Base-by-base conservation (phyloP, 2,888 invertebrate genomes). In the Harmothoe impar region DNA sequence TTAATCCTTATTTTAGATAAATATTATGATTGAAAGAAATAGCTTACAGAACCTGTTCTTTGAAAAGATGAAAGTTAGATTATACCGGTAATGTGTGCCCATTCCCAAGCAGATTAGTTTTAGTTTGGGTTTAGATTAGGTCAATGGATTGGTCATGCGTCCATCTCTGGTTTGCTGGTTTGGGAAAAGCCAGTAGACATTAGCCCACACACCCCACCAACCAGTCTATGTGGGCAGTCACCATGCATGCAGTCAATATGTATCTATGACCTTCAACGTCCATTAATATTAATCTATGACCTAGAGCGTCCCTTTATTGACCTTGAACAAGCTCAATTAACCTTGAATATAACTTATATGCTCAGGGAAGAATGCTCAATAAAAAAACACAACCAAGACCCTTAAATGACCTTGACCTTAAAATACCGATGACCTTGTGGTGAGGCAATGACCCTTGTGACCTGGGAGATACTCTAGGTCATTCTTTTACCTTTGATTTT, bases 401-500 rank as follows among this genome's bases (percentile, higher is more conserved):
- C 25, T 72, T 25, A 81, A 81, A 81, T 81, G 43, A 81, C 81
- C 81, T 81, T 81, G 81, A 81, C 43, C 77, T 43, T 43, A 10
- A 35, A 17, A 81, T 23, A 3, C 43, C 20, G 15, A 31, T 62
- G 62, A 62, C 5, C 62, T 62, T 62, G 62, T 20, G 62, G 23
- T 62, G 62, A 62, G 43, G 43, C 43, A 43, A 43, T 43, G 43
- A 43, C 43, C 43, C 43, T 43, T 62, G 23, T 62, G 62, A 62
- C 62, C 62, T 62, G 0, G 20, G 20, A 62, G 62, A 62, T 20
- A 62, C 1, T n/a, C 12, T 3, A 62, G 62, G 62, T 62, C 62
- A 52, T 68, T 54, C 89, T 31, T 62, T 86, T 86, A 89, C 89
- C 92, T 62, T 92, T 78, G 25, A 92, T 90, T 78, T 92, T 92